These are phyloP conservation scores for Drosophila anomelani DNA, from an alignment of 2,888 invertebrate genomes.

Conservation along the genomic window DNA sequence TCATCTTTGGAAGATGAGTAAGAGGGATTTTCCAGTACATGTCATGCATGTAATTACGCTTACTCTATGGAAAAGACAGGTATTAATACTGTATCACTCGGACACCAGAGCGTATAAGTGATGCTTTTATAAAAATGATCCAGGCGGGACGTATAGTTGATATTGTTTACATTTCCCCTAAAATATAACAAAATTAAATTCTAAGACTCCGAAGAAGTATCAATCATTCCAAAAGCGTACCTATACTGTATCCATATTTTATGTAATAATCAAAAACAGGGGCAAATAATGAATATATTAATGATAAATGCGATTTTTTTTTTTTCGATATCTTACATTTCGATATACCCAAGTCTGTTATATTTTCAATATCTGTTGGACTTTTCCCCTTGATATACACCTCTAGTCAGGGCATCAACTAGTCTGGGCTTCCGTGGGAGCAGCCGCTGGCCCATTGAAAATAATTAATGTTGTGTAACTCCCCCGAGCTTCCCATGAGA, in stretches of 20 bases:
- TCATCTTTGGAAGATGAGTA: constrained; percentile 36
- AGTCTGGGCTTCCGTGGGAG: background rate
- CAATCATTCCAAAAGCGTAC: background rate
- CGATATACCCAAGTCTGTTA: background rate
- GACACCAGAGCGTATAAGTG: background rate
- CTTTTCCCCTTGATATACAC: background rate
- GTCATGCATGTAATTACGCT: constrained; percentile 43
- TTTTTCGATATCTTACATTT: background rate
- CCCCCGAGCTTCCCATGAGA: constrained; percentile 22
- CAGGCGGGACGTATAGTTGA: background rate
- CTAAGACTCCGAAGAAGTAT: background rate
- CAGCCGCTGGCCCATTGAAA: constrained; percentile 19
- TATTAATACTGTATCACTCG: too few relatives aligned
- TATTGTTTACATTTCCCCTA: background rate
- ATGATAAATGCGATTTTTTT: too few relatives aligned
- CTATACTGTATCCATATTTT: background rate
- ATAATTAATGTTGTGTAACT: constrained; percentile 46
- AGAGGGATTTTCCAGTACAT: constrained; percentile 47
- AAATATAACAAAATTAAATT: background rate
- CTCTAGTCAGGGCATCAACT: constrained; percentile 7
- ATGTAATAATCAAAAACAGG: background rate
- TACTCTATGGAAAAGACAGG: constrained; percentile 9
- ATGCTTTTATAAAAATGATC: background rate
- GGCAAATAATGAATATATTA: too few relatives aligned
- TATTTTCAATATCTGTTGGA: background rate